These are phyloP conservation scores for Anthopleura sola DNA, from an alignment of 64 coral and sea anemone genomes.

Conservation along the genomic window DNA sequence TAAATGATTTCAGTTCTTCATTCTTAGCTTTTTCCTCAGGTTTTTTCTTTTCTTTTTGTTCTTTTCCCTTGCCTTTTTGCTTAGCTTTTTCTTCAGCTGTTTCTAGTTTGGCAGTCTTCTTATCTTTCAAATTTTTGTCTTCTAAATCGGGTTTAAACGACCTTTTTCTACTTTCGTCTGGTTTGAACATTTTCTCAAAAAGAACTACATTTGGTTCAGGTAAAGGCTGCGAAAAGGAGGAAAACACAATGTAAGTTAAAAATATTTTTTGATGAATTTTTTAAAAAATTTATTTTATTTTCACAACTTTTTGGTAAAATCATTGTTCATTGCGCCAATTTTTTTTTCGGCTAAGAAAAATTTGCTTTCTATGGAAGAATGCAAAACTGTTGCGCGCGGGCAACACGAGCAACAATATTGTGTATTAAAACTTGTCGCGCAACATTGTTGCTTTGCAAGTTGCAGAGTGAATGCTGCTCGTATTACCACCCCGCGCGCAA, in stretches of 20 bases:
- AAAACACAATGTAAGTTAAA: neutral
- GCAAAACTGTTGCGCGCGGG: no score
- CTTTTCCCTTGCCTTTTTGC: neutral
- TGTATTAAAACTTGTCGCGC: no score
- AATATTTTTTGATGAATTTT: neutral
- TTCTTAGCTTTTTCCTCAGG: neutral
- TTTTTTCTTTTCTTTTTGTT: slow-evolving; percentile 22
- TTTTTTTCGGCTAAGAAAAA: no score
- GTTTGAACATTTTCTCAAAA: slow-evolving; percentile 21
- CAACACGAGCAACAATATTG: no score
- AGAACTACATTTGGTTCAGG: slow-evolving; percentile 27
- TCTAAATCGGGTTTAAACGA: neutral
- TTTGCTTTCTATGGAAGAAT: no score
- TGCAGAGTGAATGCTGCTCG: no score
- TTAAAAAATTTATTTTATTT: no score
- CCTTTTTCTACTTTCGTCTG: neutral
- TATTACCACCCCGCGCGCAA: no score
- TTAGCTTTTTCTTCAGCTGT: neutral
- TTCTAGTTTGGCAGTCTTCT: neutral
- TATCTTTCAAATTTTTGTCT: neutral
- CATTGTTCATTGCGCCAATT: no score
- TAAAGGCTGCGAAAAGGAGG: slow-evolving; percentile 39
- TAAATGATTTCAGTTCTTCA: slow-evolving; percentile 49
- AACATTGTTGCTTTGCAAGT: no score
- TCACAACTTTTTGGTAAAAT: neutral